phyloP scores from a whole-genome alignment of 2,113 vertebrate genomes.

The Telmatochromis sp. region DNA sequence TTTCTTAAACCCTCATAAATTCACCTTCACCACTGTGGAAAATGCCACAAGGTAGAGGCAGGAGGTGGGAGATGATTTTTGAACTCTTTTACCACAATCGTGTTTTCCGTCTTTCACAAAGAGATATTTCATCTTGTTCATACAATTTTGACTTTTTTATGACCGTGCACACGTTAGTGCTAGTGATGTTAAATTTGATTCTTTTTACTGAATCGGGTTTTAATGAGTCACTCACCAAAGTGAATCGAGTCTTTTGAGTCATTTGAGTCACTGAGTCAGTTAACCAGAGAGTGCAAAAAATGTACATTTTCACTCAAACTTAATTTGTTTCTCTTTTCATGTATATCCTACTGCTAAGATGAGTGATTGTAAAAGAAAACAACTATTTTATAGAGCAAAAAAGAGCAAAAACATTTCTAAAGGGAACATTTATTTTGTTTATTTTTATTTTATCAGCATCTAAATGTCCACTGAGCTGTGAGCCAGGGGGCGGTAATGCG shows the following conservation, averaged over 20 bases:
- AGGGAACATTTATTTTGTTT: neutral
- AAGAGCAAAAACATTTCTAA: neutral
- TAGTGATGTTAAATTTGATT: neutral
- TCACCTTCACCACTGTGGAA: neutral
- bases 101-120: neutral
- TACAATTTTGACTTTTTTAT: neutral
- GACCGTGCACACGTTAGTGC: neutral
- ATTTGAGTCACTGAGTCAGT: neutral
- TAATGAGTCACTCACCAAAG: neutral
- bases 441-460: neutral
- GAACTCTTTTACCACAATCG: neutral
- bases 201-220: neutral
- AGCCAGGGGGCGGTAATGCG: neutral
- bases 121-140: neutral
- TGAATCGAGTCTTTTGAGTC: fast-evolving
- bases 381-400: neutral
- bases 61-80: neutral
- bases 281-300: neutral
- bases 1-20: neutral
- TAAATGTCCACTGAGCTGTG: neutral
- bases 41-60: neutral
- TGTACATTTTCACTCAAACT: neutral
- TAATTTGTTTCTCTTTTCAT: neutral
- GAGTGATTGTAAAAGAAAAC: neutral
- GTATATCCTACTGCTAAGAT: neutral